Evolutionary conservation across 2,888 invertebrate species (phyloP), one percentile per base, ranked within the genome.

Genomic region (Leucophenga maculata): DNA sequence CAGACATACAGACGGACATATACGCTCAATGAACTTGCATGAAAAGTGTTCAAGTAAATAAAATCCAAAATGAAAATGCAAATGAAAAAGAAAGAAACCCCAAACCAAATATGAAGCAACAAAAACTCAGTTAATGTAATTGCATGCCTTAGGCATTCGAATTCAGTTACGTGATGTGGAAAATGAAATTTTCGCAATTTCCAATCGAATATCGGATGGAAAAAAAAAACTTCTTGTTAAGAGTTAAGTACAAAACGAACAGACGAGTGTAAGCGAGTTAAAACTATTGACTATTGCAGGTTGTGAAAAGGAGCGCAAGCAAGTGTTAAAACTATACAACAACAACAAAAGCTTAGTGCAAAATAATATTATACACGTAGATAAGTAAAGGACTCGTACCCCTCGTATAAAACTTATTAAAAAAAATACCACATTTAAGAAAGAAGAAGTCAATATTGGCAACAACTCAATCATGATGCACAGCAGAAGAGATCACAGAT

Each of bases 151-250:
- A 67, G 67, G 70, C 70, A 39, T 18, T 26, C 22, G 20, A 55
- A 52, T 64, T 67, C 46, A 52, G 57, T 70, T 70, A 55, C 67
- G 48, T 67, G 67, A 67, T 64, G 55, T 55, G 55, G 67, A 67
- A 70, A 70, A 67, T 70, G 55, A 22, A 70, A 70, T 67, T 67
- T 67, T 67, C 20, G 54, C 59, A 62, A 66, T 60, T 66, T 66
- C 31, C 22, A 65, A 20, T 50, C 31, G 64, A 48, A 26, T 48
- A 48, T 20, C 48, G 64, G 4, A 64, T n/a, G n/a, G n/a, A 46
- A 26, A 55, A 48, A n/a, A n/a, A n/a, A n/a, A n/a, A n/a, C n/a
- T n/a, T n/a, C 22, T 64, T 39, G 39, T 64, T 64, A 46, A 11
- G 16, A 46, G 20, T 22, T 22, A 26, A 48, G 14, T 11, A 48